Evolutionary conservation across 2,888 invertebrate species (phyloP), one percentile per base, ranked within the genome.

Genomic region (Synergus itoensis): DNA sequence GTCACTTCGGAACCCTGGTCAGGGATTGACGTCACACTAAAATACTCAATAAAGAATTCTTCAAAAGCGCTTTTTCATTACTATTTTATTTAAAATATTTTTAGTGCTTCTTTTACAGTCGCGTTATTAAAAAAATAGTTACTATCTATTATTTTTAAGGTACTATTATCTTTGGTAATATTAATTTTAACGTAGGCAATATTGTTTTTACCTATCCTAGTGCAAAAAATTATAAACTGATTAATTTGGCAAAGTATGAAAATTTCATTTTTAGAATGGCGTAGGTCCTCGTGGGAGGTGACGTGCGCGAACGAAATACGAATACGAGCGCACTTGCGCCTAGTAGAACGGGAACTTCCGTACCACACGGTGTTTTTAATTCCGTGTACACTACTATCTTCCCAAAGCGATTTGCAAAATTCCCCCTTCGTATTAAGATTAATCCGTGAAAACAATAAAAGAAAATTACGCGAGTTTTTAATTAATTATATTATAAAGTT

Each of bases 361-460:
- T 82, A 85, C 84, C 53, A 81, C 77, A 76, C 75, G 81, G 84
- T 84, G 83, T 85, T 83, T 85, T 87, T 78, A 82, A 9, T 2
- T 18, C 9, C 1, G 3, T 18, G 57, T 11, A 8, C 7, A 18
- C 18, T n/a, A 18, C 18, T n/a, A 84, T 67, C 18, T 67, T 67
- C 12, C 21, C 21, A 21, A 45, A 45, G 11, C 18, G 3, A 18
- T 11, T 12, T 1, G 7, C 21, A 67, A 12, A 43, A 67, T 3
- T 7, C 1, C 8, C 18, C 18, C 21, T 69, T 28, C 21, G 7
- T 48, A 8, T 16, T 14, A 12, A 16, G 28, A 48, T 36, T 69
- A 14, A 4, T 9, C 0, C 21, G 4, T 7, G n/a, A 43, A 48
- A 36, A 48, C 3, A 11, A 9, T 21, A n/a, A 4, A 48, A n/a